A percentile compares a stretch with the other conserved stretches of the same genome.
Evolutionary conservation across 2,888 invertebrate genomes (phyloP).

Genomic region (Drosophila macrospina): DNA sequence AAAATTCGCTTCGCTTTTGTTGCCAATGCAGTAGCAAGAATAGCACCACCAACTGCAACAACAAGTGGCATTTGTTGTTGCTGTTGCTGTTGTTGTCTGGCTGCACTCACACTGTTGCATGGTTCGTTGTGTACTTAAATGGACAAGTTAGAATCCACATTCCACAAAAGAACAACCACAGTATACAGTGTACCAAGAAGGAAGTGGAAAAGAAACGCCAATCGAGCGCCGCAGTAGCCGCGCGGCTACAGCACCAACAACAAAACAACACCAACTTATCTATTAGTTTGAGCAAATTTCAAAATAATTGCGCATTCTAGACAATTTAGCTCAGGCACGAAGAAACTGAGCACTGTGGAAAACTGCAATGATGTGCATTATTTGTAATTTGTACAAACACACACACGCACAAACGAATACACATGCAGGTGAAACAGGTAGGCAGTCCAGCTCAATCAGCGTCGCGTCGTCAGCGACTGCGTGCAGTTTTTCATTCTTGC

Average conservation of each 20-base stretch:
- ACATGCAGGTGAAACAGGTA: constrained; percentile 36
- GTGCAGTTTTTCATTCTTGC: constrained; percentile 49
- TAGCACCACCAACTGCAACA: constrained; percentile 49
- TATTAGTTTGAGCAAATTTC: constrained; percentile 76
- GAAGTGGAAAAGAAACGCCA: constrained; percentile 56
- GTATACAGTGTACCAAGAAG: constrained; percentile 55
- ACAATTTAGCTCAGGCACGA: constrained; percentile 52
- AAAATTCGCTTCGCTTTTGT: constrained; percentile 51
- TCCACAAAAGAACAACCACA: constrained; percentile 66
- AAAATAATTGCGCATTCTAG: constrained; percentile 73
- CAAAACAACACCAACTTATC: constrained; percentile 50
- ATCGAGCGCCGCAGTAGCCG: constrained; percentile 36
- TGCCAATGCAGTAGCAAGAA: constrained; percentile 35
- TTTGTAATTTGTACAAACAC: constrained; percentile 52
- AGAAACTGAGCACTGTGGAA: constrained; percentile 20
- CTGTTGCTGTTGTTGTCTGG: constrained; percentile 22
- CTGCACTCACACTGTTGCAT: constrained; percentile 38
- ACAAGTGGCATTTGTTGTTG: constrained; percentile 45
- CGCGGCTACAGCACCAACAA: constrained; percentile 20
- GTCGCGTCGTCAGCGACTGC: constrained; percentile 32
- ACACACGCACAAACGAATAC: constrained; percentile 14
- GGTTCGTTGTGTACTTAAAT: constrained; percentile 69
- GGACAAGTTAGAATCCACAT: constrained; percentile 79
- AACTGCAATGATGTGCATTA: constrained; percentile 61
- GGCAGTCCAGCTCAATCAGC: constrained; percentile 18